Evolutionary conservation across 1,140 invertebrate genomes (phyloP), one percentile per base, ranked within the genome.

Genomic region (Phortica variegata): DNA sequence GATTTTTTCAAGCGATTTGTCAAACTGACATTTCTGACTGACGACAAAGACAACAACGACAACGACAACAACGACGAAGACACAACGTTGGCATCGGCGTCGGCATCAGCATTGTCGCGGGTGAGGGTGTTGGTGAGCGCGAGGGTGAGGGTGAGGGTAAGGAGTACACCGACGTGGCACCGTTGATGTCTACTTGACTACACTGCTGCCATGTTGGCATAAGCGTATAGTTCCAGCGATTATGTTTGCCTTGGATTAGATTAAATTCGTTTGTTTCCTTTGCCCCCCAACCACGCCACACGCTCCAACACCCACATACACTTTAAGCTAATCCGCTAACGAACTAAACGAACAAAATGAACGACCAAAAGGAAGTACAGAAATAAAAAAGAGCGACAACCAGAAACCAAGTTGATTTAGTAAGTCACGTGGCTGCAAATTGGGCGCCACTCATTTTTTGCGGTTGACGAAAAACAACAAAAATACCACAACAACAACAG

Each of bases 1-100:
- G 58, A 72, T 72, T 71, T 71, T 61, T 65, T 58, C 58, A 55
- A 54, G 62, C 62, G 63, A 66, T 72, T 71, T 71, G 63, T 72
- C 68, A 72, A 65, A 45, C 54, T 66, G 68, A 72, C 66, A 68
- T 68, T 68, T 72, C 44, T 53, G 55, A 43, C 51, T 37, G 45
- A 18, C 44, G 48, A 48, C 54, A 34, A 39, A 41, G 54, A 9
- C 53, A 42, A 62, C 53, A 51, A 52, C 60, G 45, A 36, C 49
- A 47, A 17, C 46, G 42, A 29, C 42, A 45, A 55, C 54, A 53
- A 58, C 43, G 42, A 56, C 49, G 38, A 20, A 32, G 17, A 16
- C 41, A 10, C 33, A 6, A 7, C 33, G 16, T 15, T 4, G 16
- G 33, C 33, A n/a, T 34, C 16, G n/a, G n/a, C n/a, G n/a, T n/a